Base-by-base conservation (phyloP, 1,140 invertebrate genomes). In the Pseudomyrmex dendroicus region DNA sequence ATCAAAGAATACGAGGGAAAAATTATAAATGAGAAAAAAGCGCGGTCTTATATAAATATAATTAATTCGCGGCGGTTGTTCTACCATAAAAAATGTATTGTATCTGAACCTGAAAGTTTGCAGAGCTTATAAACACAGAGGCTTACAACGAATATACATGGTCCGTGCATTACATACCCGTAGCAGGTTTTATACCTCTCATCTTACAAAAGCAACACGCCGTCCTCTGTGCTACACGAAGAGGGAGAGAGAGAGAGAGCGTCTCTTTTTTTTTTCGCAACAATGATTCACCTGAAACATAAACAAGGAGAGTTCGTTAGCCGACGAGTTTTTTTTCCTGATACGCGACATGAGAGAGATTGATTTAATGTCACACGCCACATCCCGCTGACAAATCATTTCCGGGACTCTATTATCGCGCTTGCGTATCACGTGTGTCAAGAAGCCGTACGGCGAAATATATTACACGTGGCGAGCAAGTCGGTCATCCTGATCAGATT, bases 221-320 rank as follows among this genome's bases (percentile, higher is more conserved):
- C 17, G 64, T 72, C 67, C 66, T 74, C 57, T 62, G 78, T 63
- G 70, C 48, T n/a, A 22, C 72, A 46, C n/a, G 78, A 74, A 50
- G 70, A 82, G 67, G 13, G 13, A n/a, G 8, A 13, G 35, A 35
- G 2, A 35, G 35, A 35, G 5, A 35, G 35, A 5, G 3, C 35
- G 5, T 5, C 15, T 73, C 57, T 62, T 44, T 62, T 35, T 57
- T 57, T 61, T 62, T 74, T 73, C 54, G 57, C 59, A 82, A 73
- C 57, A 82, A 62, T 82, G 84, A 85, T 86, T 91, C 87, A 91
- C 91, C 90, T 91, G 86, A 86, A 92, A 92, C 84, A 90, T 86
- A 89, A 91, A 85, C 82, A 83, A 48, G 20, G 46, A 76, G 62
- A 73, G 88, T 91, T 89, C 73, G 88, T 89, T 89, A 88, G 85